Conservation (phyloP, 2,113 vertebrate species). For the Illadopsis cleaveri region DNA sequence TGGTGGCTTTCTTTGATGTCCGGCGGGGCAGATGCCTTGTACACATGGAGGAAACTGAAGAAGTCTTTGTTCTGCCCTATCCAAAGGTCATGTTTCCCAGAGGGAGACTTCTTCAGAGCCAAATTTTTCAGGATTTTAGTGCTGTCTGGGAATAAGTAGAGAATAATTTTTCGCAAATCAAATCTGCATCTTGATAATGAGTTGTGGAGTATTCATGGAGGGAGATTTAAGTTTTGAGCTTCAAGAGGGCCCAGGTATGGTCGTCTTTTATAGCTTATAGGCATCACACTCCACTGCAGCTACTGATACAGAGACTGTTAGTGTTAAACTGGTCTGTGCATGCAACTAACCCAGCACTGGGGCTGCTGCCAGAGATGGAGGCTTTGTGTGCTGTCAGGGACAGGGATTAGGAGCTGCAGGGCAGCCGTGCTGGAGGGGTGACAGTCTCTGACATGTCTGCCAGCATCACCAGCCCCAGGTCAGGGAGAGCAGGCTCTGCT, state of each 20-base stretch:
- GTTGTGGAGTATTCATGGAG: not conserved
- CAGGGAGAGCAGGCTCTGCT: not conserved
- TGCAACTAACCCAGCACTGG: not conserved
- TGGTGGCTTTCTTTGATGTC: conserved; percentile 18
- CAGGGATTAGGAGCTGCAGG: not conserved
- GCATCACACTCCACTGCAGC: not conserved
- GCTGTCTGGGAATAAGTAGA: not conserved
- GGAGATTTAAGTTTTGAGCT: not conserved
- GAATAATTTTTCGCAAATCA: not conserved
- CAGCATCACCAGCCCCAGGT: accelerated
- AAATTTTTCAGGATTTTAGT: not conserved
- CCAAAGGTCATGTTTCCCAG: not conserved
- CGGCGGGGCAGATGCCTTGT: not conserved
- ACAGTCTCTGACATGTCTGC: not conserved
- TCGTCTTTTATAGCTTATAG: not conserved
- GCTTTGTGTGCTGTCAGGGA: not conserved
- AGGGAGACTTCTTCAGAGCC: not conserved
- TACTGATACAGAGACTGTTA: accelerated
- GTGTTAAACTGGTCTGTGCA: not conserved
- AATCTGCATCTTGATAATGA: not conserved
- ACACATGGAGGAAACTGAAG: not conserved
- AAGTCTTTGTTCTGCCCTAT: not conserved
- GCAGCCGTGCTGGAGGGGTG: not conserved
- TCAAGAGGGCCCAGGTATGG: not conserved
- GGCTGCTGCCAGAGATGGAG: not conserved